Base-by-base conservation (phyloP, 2,888 invertebrate genomes). In the Torymus auratus region DNA sequence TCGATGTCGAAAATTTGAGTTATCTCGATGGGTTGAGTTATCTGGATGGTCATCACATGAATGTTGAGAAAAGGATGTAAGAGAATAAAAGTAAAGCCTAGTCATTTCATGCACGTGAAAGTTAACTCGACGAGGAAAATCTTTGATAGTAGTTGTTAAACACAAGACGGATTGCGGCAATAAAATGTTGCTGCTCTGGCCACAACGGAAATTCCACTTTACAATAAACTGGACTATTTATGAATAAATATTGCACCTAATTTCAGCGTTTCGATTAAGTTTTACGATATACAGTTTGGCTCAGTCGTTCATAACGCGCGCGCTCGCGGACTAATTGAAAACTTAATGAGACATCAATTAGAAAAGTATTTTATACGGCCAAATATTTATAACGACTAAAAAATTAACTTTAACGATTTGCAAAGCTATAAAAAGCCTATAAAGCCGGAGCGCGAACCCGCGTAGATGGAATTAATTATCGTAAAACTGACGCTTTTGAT, bases 121-220 rank as follows among this genome's bases (percentile, higher is more conserved):
- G 28, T 41, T 41, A 0, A 41, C 5, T 5, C 41, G 7, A 10
- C 41, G 7, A 41, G 41, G 41, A 41, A 41, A 41, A 41, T 41
- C 41, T 41, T 41, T 41, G 41, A 41, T 41, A 1, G 41, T 41
- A 7, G 41, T 10, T 20, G 41, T 41, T 41, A 41, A 41, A 41
- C 7, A 41, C 41, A 41, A 41, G 41, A 41, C 41, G 41, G 7
- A 41, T 41, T 41, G 41, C 41, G 5, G 41, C 7, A 41, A 41
- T 41, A 41, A 41, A 41, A 41, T 28, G 3, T 41, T 28, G 0
- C 7, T 41, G 0, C 41, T 41, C 41, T 83, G 81, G 84, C 84
- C 84, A 68, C 53, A 50, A 23, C 41, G 11, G 20, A 23, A 7
- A 17, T 20, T 3, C 61, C 17, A 12, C 60, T n/a, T 11, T n/a